These are phyloP conservation scores for Ormyrus nitidulus DNA, from an alignment of 2,888 invertebrate genomes.

Conservation along the genomic window DNA sequence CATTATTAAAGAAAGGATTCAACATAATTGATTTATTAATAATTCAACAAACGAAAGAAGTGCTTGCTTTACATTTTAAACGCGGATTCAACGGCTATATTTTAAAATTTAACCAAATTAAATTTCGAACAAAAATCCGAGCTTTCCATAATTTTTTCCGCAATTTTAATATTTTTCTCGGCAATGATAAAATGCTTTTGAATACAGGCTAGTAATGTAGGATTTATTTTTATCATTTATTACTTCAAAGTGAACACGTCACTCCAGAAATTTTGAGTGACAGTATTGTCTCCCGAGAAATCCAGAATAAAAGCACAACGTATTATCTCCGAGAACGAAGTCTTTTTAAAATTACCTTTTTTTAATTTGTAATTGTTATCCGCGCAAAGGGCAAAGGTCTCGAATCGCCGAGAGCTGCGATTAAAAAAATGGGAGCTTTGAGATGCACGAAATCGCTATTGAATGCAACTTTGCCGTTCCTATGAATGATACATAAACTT, in stretches of 20 bases:
- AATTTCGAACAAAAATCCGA: not conserved
- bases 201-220: not conserved
- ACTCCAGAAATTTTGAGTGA: not conserved
- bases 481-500: conserved; percentile 35
- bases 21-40: too few species aligned
- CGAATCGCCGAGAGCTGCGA: too few species aligned
- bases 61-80: not conserved
- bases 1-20: too few species aligned
- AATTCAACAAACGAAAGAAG: too few species aligned
- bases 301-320: not conserved
- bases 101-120: not conserved
- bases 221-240: not conserved
- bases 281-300: conserved; percentile 7
- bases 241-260: not conserved
- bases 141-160: not conserved
- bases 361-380: too few species aligned
- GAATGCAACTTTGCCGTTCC: not conserved
- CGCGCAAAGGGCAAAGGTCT: too few species aligned
- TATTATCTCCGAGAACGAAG: too few species aligned
- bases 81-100: not conserved
- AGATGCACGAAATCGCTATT: too few species aligned
- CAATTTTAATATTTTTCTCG: not conserved
- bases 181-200: not conserved
- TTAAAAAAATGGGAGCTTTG: too few species aligned
- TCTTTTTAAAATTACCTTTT: too few species aligned